phyloP scores from a whole-genome alignment of 2,888 invertebrate species.

The Nomada flava region DNA sequence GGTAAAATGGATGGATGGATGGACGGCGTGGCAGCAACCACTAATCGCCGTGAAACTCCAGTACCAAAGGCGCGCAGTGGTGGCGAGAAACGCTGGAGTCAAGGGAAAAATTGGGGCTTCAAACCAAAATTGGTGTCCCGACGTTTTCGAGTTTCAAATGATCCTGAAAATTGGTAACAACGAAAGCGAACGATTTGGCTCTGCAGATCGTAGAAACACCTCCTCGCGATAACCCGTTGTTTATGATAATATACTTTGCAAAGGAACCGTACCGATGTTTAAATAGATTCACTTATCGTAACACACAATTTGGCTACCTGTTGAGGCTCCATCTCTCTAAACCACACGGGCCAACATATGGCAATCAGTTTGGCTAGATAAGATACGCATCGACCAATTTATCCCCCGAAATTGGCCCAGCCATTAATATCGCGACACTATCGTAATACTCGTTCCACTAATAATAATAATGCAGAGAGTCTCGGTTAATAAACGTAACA shows the following conservation, averaged over 20 bases:
- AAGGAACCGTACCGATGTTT: not conserved
- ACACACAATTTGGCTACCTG: not conserved
- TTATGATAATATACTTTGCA: not conserved
- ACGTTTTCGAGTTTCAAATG: too few species aligned
- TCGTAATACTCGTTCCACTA: slow-evolving; percentile 12
- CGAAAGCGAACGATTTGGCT: not conserved
- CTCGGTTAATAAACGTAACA: too few species aligned
- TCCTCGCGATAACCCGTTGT: not conserved
- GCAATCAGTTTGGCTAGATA: slow-evolving; percentile 29
- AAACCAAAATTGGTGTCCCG: too few species aligned
- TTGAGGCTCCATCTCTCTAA: not conserved
- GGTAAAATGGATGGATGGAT: slow-evolving; percentile 62
- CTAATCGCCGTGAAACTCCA: slow-evolving; percentile 17
- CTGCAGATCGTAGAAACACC: not conserved
- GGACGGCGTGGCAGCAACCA: slow-evolving; percentile 25
- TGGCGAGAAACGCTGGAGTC: not conserved
- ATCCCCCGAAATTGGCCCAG: slow-evolving; percentile 24
- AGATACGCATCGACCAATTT: slow-evolving; percentile 47
- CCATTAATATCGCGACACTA: slow-evolving; percentile 13
- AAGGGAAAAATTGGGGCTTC: not conserved
- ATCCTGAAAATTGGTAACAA: not conserved
- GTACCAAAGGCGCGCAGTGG: not conserved
- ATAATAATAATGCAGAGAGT: slow-evolving; percentile 9
- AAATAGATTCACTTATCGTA: not conserved
- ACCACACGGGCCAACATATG: slow-evolving; percentile 27